Evolutionary conservation across 2,888 invertebrate species (phyloP), one percentile per base, ranked within the genome.

Genomic region (Dolichopus griseipennis): DNA sequence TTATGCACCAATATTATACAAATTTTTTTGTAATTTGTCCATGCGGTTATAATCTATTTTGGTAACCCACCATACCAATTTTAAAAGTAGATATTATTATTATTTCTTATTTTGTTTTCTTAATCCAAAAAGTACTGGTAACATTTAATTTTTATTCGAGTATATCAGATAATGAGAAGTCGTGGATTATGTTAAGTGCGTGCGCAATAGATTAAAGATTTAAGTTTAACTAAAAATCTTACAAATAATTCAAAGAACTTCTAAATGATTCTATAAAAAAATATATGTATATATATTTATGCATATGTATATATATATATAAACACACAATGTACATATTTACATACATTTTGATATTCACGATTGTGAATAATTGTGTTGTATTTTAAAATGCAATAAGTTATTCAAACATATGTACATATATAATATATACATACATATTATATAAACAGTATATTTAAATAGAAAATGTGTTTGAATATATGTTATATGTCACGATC

Each of bases 151-250:
- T 37, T 12, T 37, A 12, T 37, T 37, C 37, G 52, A 18, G n/a
- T 52, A 52, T 52, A 52, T 52, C 52, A 52, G 52, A 52, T 52
- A 52, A 52, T 52, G 52, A 52, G 52, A 52, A 52, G 52, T 52
- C 52, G 52, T 52, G 52, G 52, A 52, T 52, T 52, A 52, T 52
- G 52, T 52, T 52, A 52, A 52, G 52, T 52, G 52, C 52, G 52
- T 52, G 52, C 52, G 52, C 52, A 52, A 52, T 52, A 52, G 52
- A 52, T 52, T 52, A 52, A 52, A 52, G 52, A 52, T 52, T 52
- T 52, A 52, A 52, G 52, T 52, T 52, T 18, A 52, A n/a, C n/a
- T 1, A 18, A 41, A 41, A 12, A 41, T 9, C 2, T 41, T 52
- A 52, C n/a, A 52, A 12, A 41, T 41, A 41, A 41, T 41, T 12